Base-by-base conservation (phyloP, 2,888 invertebrate genomes). In the Melitaea athalia region DNA sequence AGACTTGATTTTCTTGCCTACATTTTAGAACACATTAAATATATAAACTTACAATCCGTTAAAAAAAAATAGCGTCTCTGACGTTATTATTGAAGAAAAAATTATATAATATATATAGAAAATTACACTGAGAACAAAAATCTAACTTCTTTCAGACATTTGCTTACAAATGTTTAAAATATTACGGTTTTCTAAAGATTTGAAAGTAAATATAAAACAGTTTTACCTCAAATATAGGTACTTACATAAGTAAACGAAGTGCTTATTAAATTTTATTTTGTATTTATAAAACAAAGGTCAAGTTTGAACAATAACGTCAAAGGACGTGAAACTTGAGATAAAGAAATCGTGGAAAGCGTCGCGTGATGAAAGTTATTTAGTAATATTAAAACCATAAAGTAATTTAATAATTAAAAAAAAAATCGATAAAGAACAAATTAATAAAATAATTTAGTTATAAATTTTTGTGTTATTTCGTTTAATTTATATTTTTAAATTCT, bases 271-370 rank as follows among this genome's bases (percentile, higher is more conserved):
- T 60, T 62, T 47, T 52, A 64, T 60, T 45, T 65, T 63, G 63
- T 24, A 63, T 31, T 24, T 52, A 72, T 53, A 69, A 59, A 59
- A 33, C 38, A 65, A 72, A 72, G 72, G 72, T 72, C 72, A 72
- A 72, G 63, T 68, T 38, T 59, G 49, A 67, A 61, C 57, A 55
- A 67, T 64, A 66, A 68, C 45, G 45, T 47, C 52, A 50, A 45
- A 60, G 63, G 63, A 68, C 70, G 64, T 55, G 63, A 70, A 69
- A 69, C 69, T 38, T 69, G 17, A 63, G 70, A 70, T 72, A 59
- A 70, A 24, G 15, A 67, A 64, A 65, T 64, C 63, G 64, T 59
- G 64, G 64, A 69, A 52, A 53, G 14, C 42, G 45, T 72, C 63
- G 72, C 72, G 72, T 72, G 72, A 8, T 45, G 45, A 45, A 45